Evolutionary conservation across 2,113 vertebrate genomes (phyloP).

Genomic region (Percopsis transmontana): DNA sequence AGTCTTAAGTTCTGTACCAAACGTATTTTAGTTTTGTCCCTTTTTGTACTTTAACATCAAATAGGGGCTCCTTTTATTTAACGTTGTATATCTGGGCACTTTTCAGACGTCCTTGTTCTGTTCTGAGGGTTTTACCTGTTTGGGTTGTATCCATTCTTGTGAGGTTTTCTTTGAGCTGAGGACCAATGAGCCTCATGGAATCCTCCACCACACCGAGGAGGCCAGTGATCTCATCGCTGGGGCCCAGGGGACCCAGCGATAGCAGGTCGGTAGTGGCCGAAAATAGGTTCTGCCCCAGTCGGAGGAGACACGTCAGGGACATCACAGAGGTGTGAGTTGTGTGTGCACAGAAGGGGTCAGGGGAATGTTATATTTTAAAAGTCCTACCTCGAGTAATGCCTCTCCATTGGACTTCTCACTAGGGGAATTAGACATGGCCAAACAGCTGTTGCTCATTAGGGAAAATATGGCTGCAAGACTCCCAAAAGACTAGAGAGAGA

Average conservation of each 20-base stretch:
- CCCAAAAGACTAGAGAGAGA: slow-evolving; percentile 38
- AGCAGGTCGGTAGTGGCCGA: slow-evolving; percentile 46
- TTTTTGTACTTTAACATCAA: background rate
- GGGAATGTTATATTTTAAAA: too few species aligned
- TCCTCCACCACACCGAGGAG: slow-evolving; percentile 69
- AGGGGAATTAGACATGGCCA: slow-evolving; percentile 47
- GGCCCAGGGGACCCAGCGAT: slow-evolving; percentile 15
- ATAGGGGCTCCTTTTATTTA: background rate
- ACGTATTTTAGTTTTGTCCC: too few species aligned
- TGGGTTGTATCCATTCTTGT: slow-evolving; percentile 56
- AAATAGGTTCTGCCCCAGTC: slow-evolving; percentile 61
- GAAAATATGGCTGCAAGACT: slow-evolving; percentile 55
- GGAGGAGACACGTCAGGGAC: background rate
- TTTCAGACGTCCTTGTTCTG: background rate
- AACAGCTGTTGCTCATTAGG: slow-evolving; percentile 70
- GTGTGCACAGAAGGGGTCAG: too few species aligned
- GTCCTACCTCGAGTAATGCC: slow-evolving; percentile 68
- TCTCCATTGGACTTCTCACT: slow-evolving; percentile 50
- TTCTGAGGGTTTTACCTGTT: slow-evolving; percentile 52
- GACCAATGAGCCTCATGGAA: slow-evolving; percentile 69
- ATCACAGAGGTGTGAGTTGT: background rate
- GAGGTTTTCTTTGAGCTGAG: slow-evolving; percentile 63
- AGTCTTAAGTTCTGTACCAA: too few species aligned
- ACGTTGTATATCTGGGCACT: too few species aligned
- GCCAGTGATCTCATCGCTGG: slow-evolving; percentile 29